Conservation (phyloP, 2,113 vertebrate species). For the Varanus komodoensis region DNA sequence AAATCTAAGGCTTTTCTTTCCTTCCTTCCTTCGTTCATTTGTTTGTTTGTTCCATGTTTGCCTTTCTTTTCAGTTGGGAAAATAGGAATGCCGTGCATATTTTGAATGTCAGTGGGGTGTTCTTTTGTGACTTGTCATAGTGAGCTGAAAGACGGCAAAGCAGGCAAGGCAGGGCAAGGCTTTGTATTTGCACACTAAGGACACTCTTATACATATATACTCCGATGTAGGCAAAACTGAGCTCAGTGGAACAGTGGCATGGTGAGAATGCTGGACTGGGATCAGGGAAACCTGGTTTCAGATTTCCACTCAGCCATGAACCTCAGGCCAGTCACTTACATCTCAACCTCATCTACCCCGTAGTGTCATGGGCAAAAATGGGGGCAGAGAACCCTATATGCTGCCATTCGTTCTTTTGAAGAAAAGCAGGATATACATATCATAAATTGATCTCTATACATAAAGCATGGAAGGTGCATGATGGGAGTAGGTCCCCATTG, state of each 20-base stretch:
- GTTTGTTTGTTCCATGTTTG: no score
- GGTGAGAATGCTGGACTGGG: not conserved
- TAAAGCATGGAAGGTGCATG: not conserved
- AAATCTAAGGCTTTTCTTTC: not conserved
- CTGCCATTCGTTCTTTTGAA: not conserved
- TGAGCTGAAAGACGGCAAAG: no score
- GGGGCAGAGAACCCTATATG: not conserved
- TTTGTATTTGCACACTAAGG: not conserved
- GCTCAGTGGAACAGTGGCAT: not conserved
- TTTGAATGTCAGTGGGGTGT: not conserved
- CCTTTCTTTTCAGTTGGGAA: conserved; percentile 9
- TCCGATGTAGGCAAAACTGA: not conserved
- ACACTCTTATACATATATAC: not conserved
- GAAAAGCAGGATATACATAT: not conserved
- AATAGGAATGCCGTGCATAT: not conserved
- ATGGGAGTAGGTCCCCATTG: not conserved
- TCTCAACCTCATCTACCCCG: not conserved
- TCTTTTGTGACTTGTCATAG: not conserved
- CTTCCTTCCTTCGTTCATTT: not conserved
- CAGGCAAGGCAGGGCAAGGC: fast-evolving
- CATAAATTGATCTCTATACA: not conserved
- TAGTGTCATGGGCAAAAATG: not conserved
- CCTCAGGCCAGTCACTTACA: not conserved
- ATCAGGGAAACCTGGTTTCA: not conserved
- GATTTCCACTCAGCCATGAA: not conserved